Base-by-base conservation (phyloP, 2,797 vertebrate species). In the Halcyon smyrnensis region DNA sequence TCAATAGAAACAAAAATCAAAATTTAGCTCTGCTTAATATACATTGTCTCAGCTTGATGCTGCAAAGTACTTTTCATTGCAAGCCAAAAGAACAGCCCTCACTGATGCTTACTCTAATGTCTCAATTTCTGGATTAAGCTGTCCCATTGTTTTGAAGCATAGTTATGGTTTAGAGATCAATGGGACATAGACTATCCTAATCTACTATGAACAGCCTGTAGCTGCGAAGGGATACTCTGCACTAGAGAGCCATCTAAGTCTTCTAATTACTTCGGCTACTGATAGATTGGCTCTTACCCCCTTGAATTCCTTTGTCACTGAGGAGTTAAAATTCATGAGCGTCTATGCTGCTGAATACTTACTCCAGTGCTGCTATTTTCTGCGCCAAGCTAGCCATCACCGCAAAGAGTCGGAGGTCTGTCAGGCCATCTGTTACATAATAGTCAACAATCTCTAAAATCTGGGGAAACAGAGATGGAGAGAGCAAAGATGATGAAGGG, bases 371-470 rank as follows among this genome's bases (percentile, higher is more conserved):
- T 97, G 98, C 98, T 97, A 99, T 98, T 98, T 99, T 99, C 98
- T 98, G 98, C 53, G 98, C 99, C 98, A 99, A 98, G 97, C 99
- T 99, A 85, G 99, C 98, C 93, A 99, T 98, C 95, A 98, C 98
- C 1, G 98, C 99, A 90, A 99, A 99, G 97, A 99, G 99, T 98
- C 98, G 97, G 97, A 99, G 98, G 98, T 99, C 99, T 97, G 99
- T 98, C 78, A 98, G 98, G 92, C 99, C 99, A 98, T 99, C 99
- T 98, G 99, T 99, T 98, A 99, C 98, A 97, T 98, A 98, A 98
- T 99, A 99, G 98, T 98, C 99, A 98, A 99, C 98, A 98, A 99
- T 98, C 98, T 99, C 98, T 95, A 99, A 98, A 98, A 99, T 99
- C 99, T 99, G 95, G 96, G 97, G 96, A 96, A 95, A 79, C 92